Percentiles rank a stretch among this genome's conserved stretches.
phyloP scores from a whole-genome alignment of 1,140 invertebrate species.

The Dreissena polymorpha region DNA sequence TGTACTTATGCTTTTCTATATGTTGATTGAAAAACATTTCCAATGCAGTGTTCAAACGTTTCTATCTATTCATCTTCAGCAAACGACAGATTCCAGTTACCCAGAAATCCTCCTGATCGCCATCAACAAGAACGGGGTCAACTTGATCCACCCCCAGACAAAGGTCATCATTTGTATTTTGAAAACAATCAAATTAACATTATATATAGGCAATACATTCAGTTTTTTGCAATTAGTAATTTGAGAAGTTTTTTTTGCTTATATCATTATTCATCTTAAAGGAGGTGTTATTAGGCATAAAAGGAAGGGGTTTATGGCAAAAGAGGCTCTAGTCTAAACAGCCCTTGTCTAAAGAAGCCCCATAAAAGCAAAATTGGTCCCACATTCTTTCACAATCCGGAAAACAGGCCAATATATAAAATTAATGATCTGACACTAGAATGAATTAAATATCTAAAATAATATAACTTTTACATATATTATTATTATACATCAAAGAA shows the following conservation, averaged over 20 bases:
- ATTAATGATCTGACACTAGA: no score
- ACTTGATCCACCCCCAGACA: conserved; percentile 97
- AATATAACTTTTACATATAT: no score
- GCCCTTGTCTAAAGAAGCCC: neutral
- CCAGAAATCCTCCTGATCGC: conserved; percentile 98
- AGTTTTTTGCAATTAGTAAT: neutral
- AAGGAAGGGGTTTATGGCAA: neutral
- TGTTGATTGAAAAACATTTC: neutral
- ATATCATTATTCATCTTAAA: neutral
- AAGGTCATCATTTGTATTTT: conserved; percentile 86
- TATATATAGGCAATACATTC: neutral
- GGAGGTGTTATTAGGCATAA: neutral
- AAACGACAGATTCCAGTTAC: conserved; percentile 97
- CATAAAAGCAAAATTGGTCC: no score
- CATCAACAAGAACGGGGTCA: conserved; percentile 99
- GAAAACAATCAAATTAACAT: neutral
- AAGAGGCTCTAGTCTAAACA: neutral
- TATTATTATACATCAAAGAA: no score
- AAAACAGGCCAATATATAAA: no score
- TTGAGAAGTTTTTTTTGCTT: neutral
- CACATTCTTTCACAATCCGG: no score
- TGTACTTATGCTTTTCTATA: neutral
- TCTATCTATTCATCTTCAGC: conserved; percentile 79
- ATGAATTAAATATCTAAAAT: no score
- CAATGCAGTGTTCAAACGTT: neutral